These are phyloP conservation scores for Boloria euphrosyne DNA, from an alignment of 2,888 invertebrate genomes.

Conservation along the genomic window DNA sequence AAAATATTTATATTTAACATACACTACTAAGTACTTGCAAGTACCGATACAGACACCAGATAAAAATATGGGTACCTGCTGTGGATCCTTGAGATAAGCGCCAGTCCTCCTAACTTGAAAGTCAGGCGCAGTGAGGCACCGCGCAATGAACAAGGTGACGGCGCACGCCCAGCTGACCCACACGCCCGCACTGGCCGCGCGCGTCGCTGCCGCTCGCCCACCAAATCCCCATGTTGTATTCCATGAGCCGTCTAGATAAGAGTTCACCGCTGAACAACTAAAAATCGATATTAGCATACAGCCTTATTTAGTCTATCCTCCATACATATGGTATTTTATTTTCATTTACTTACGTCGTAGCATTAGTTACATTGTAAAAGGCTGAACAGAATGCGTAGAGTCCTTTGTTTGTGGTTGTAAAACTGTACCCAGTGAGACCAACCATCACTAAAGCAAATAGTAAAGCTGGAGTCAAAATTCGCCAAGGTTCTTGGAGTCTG, in stretches of 20 bases:
- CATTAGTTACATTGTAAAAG: conserved; percentile 63
- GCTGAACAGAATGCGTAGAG: conserved; percentile 66
- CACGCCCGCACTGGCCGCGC: conserved; percentile 64
- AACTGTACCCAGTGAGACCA: conserved; percentile 68
- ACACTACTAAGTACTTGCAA: too few species aligned
- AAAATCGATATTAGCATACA: not conserved
- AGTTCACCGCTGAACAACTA: conserved; percentile 68
- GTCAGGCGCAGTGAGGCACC: conserved; percentile 71
- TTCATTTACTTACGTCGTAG: conserved; percentile 64
- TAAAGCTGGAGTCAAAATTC: conserved; percentile 68
- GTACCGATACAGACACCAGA: too few species aligned
- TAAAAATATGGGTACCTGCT: conserved; percentile 46
- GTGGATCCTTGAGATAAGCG: conserved; percentile 62
- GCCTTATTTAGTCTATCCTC: too few species aligned
- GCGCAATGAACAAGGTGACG: conserved; percentile 63
- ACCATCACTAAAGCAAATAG: conserved; percentile 68
- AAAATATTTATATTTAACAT: too few species aligned
- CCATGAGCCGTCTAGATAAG: conserved; percentile 55
- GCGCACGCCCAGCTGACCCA: conserved; percentile 70
- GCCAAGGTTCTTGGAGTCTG: conserved; percentile 70
- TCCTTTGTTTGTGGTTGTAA: conserved; percentile 65
- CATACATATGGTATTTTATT: too few species aligned
- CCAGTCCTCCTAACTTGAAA: conserved; percentile 62
- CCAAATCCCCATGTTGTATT: conserved; percentile 59
- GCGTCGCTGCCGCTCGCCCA: conserved; percentile 56